Evolutionary conservation across 2,888 invertebrate species (phyloP).

Genomic region (Argyresthia albistria): DNA sequence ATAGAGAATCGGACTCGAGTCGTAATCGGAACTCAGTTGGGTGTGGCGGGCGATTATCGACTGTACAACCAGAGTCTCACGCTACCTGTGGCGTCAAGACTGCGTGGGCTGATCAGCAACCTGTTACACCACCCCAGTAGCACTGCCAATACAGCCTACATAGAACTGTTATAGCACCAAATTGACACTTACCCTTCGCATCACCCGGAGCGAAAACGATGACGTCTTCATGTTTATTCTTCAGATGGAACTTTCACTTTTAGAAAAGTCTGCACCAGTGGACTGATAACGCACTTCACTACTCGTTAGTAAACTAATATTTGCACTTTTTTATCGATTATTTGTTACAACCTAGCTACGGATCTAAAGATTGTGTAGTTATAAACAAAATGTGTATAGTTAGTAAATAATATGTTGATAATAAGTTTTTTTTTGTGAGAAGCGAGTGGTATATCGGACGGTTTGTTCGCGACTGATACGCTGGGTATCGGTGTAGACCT

Average conservation of each 20-base stretch:
- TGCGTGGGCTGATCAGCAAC: conserved; percentile 20
- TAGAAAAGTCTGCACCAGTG: not conserved
- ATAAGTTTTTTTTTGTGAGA: conserved; percentile 8
- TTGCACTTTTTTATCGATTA: not conserved
- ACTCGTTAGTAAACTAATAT: too few relatives aligned
- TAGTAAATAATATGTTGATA: not conserved
- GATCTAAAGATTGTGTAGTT: too few relatives aligned
- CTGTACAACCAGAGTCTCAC: conserved; percentile 10
- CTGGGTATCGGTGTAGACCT: conserved; percentile 18
- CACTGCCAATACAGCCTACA: not conserved
- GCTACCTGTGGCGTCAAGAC: conserved; percentile 46
- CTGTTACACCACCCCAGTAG: conserved; percentile 25
- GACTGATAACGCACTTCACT: too few relatives aligned
- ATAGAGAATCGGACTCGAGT: too few relatives aligned
- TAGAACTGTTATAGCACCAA: not conserved
- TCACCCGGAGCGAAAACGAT: conserved; percentile 82
- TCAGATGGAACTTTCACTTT: not conserved
- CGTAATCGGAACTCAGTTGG: not conserved
- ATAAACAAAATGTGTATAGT: not conserved
- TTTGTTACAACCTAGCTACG: not conserved
- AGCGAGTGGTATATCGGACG: conserved; percentile 55
- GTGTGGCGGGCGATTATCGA: not conserved
- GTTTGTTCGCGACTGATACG: conserved; percentile 63
- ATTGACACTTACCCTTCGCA: conserved; percentile 79
- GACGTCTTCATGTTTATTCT: conserved; percentile 82